phyloP scores from a whole-genome alignment of 2,113 vertebrate genomes.

The Macrotus californicus region DNA sequence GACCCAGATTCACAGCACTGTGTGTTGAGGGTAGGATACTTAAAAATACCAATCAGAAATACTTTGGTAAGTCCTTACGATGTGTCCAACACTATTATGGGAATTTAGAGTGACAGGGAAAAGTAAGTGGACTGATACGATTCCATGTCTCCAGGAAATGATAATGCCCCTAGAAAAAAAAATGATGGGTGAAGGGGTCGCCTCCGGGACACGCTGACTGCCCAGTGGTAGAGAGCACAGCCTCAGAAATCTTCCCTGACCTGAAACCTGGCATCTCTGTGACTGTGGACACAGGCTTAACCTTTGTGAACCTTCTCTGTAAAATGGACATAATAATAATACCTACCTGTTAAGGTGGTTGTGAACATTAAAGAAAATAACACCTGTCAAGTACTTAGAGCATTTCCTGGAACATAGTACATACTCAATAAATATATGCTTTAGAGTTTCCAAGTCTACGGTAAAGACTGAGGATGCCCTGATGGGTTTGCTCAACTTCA shows the following conservation, averaged over 20 bases:
- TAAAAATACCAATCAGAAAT: constrained; percentile 6
- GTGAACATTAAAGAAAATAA: not conserved
- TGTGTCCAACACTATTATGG: not conserved
- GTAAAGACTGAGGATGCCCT: not conserved
- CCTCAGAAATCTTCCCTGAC: not conserved
- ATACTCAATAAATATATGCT: not conserved
- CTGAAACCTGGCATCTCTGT: not conserved
- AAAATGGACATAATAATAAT: not conserved
- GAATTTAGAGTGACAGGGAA: not conserved
- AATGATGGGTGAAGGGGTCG: not conserved
- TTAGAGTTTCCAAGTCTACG: not conserved
- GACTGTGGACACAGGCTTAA: not conserved
- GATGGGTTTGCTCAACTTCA: not conserved
- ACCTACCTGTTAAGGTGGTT: not conserved
- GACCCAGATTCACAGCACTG: constrained; percentile 44
- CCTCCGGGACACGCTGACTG: not conserved
- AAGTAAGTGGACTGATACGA: not conserved
- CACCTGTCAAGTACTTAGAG: not conserved
- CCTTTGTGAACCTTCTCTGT: not conserved
- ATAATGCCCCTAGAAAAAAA: not conserved
- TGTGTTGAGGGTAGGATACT: not conserved
- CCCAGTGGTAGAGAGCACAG: not conserved
- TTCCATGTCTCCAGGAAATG: not conserved
- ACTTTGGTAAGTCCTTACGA: constrained; percentile 20
- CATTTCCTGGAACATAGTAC: not conserved